These are phyloP conservation scores for Cepaea nemoralis DNA, from an alignment of 1,140 invertebrate species.

Conservation along the genomic window DNA sequence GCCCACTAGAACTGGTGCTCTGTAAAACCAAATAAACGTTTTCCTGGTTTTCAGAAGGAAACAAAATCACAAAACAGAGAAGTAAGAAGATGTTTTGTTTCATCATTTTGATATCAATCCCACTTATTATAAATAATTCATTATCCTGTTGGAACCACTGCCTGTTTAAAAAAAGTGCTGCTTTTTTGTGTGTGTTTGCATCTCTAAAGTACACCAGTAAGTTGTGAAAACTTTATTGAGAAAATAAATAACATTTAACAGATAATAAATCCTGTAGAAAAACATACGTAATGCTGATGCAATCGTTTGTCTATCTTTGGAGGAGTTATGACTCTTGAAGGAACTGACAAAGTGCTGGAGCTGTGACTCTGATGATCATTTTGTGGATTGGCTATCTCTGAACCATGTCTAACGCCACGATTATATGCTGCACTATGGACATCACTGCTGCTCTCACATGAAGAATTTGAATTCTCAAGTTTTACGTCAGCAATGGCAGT, in stretches of 20 bases:
- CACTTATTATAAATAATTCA: no score
- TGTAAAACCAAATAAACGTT: slow-evolving; percentile 35
- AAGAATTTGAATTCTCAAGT: slow-evolving; percentile 59
- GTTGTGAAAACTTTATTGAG: no score
- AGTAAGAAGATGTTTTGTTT: neutral
- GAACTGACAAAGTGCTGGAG: slow-evolving; percentile 52
- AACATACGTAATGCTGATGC: slow-evolving; percentile 66
- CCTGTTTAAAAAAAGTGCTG: no score
- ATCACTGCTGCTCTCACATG: slow-evolving; percentile 34
- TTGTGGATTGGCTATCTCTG: slow-evolving; percentile 47
- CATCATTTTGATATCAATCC: neutral
- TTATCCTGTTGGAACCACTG: no score
- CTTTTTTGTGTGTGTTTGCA: no score
- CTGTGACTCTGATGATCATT: slow-evolving; percentile 49
- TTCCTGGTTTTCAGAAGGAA: neutral
- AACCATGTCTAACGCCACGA: slow-evolving; percentile 46
- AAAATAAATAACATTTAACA: no score
- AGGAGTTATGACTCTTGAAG: slow-evolving; percentile 54
- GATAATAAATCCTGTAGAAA: no score
- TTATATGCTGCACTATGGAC: slow-evolving; percentile 45
- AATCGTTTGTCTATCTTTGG: slow-evolving; percentile 68
- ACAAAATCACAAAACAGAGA: no score
- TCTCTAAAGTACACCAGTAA: no score
- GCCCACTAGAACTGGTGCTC: slow-evolving; percentile 58
- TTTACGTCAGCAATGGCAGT: slow-evolving; percentile 66